A percentile compares a stretch with the other conserved stretches of the same genome.
Evolutionary conservation across 1,140 invertebrate species (phyloP).

Genomic region (Cyrtorhinus lividipennis): DNA sequence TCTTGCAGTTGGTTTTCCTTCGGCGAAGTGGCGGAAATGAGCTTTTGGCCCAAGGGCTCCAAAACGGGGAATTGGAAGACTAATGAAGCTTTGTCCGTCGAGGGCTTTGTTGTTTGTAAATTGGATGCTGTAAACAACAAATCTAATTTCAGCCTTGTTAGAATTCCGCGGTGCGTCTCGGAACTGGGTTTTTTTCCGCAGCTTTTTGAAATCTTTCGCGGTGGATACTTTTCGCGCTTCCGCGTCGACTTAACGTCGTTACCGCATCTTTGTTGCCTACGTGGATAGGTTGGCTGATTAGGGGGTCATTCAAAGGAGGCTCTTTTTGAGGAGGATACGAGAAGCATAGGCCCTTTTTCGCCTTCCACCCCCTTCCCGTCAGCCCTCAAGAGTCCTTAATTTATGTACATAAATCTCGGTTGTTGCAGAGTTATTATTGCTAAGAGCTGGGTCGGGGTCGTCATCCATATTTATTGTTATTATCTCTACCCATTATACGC

Average conservation of each 20-base stretch:
- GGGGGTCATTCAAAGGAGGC: neutral
- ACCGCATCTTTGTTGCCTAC: neutral
- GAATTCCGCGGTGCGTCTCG: neutral
- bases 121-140: slow-evolving; percentile 10
- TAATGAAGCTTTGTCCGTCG: slow-evolving; percentile 1
- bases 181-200: neutral
- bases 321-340: neutral
- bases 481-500: slow-evolving; percentile 2
- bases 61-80: neutral
- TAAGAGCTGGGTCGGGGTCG: neutral
- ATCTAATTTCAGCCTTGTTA: slow-evolving; percentile 8
- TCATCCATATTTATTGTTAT: slow-evolving; percentile 10
- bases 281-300: neutral
- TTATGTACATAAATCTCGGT: slow-evolving; percentile 3
- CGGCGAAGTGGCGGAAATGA: slow-evolving; percentile 3
- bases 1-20: no score
- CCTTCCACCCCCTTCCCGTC: neutral
- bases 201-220: neutral
- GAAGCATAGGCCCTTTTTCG: neutral
- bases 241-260: neutral
- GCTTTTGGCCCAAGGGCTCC: neutral
- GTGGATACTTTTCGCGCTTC: neutral
- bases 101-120: neutral
- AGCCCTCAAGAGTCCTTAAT: neutral
- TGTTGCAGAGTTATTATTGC: slow-evolving; percentile 6